Evolutionary conservation across 2,797 vertebrate genomes (phyloP), one percentile per base, ranked within the genome.

Genomic region (Myotis daubentonii): DNA sequence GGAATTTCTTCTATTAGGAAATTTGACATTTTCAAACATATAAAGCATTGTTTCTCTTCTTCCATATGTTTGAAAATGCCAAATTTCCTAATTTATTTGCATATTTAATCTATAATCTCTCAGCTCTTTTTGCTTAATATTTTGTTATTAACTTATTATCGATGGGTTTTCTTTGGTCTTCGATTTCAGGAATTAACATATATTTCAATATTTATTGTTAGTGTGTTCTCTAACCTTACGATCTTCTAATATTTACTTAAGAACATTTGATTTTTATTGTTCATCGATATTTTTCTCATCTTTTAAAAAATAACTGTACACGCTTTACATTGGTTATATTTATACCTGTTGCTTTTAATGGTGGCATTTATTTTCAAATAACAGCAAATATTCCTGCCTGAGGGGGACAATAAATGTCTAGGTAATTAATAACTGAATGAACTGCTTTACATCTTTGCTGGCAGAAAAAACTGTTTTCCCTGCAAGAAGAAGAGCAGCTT

Each of bases 391-490:
- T 79, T 57, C 36, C 19, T 82, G 20, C 13, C 44, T 78, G 20
- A 3, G 33, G 25, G 8, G 65, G n/a, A n/a, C 55, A 87, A 30
- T 93, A 87, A 89, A 65, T 71, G 10, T 8, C 70, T 95, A 78
- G 19, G 3, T 86, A 47, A 65, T 82, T 94, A 83, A 86, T 62
- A 83, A 70, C 70, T 36, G 13, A 95, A n/a, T 95, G 41, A 95
- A 9, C 55, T 47, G 93, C 13, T 92, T 57, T 57, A 75, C 80
- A 19, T 96, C 33, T 97, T 96, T 94, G 44, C 89, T 92, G 95
- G 81, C 92, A 98, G 98, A 96, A 87, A 90, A 97, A 25, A 30
- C 41, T 98, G 47, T 96, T 51, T 96, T 11, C 51, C 74, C 22
- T 98, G 57, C 75, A 95, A 70, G 98, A 98, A 12, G 38, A 1